A percentile compares a stretch with the other conserved stretches of the same genome.
phyloP scores from a whole-genome alignment of 92 coral and sea anemone species.

The Paragorgia papillata region DNA sequence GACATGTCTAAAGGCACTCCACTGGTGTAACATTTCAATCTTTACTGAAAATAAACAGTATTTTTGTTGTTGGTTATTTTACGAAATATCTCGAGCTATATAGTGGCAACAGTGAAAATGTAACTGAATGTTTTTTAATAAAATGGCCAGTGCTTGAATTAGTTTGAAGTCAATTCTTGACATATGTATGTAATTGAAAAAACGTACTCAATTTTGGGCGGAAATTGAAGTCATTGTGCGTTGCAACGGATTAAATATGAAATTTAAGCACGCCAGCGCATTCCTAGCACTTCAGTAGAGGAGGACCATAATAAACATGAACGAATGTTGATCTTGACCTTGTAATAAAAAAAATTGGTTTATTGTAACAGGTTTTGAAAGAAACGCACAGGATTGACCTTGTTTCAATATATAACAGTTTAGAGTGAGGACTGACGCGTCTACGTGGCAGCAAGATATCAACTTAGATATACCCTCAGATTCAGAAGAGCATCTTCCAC shows the following conservation, averaged over 20 bases:
- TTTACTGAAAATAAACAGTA: constrained; percentile 36
- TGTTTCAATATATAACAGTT: too few relatives aligned
- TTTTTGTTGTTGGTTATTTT: neutral
- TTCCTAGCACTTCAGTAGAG: neutral
- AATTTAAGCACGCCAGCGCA: neutral
- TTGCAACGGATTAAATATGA: constrained; percentile 3
- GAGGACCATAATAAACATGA: neutral
- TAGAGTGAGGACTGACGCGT: too few relatives aligned
- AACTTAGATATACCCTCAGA: too few relatives aligned
- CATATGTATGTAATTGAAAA: neutral
- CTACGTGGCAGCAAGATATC: too few relatives aligned
- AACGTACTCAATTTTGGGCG: constrained; percentile 6
- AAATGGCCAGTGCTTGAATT: neutral
- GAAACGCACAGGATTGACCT: too few relatives aligned
- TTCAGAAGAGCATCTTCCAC: too few relatives aligned
- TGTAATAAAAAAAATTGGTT: too few relatives aligned
- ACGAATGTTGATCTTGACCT: too few relatives aligned
- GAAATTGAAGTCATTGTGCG: constrained; percentile 34
- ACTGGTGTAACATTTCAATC: constrained; percentile 36
- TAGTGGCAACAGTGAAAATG: neutral
- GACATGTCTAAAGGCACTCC: constrained; percentile 18
- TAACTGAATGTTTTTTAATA: too few relatives aligned
- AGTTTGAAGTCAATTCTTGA: neutral
- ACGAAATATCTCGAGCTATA: neutral
- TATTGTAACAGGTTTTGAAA: too few relatives aligned